These are phyloP conservation scores for Dinomys branickii DNA, from an alignment of 2,113 vertebrate genomes.

Conservation along the genomic window DNA sequence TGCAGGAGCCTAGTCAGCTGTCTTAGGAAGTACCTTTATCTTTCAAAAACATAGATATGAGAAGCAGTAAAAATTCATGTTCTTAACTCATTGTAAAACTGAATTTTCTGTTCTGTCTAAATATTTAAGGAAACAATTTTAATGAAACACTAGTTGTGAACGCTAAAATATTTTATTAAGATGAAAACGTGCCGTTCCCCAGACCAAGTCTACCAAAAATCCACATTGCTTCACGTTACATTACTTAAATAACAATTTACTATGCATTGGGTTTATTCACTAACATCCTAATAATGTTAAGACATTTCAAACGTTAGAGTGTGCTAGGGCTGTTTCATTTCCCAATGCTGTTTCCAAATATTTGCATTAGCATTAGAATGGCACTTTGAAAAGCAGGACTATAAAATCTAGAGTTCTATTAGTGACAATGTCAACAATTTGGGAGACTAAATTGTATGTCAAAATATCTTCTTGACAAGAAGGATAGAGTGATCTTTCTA, in stretches of 20 bases:
- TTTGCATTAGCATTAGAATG: neutral
- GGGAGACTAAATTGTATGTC: neutral
- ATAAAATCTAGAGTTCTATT: neutral
- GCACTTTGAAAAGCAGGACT: constrained; percentile 25
- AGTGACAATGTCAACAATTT: neutral
- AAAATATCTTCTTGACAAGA: neutral
- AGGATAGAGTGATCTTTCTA: neutral
- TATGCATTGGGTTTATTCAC: neutral
- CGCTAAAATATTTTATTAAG: constrained; percentile 62
- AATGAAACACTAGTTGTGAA: constrained; percentile 58
- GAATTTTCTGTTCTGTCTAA: constrained; percentile 70
- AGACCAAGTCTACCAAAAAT: constrained; percentile 55
- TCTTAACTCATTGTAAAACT: constrained; percentile 75
- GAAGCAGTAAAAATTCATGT: constrained; percentile 61
- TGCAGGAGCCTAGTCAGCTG: constrained; percentile 62
- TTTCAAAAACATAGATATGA: neutral
- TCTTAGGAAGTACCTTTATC: constrained; percentile 64
- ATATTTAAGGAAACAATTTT: constrained; percentile 46
- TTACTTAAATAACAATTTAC: neutral
- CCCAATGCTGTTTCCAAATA: constrained; percentile 18
- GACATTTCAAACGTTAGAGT: neutral
- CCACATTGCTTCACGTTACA: constrained; percentile 21
- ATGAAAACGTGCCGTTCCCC: constrained; percentile 71
- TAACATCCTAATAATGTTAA: neutral
- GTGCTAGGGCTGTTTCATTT: constrained; percentile 24